A percentile compares a stretch with the other conserved stretches of the same genome.
Evolutionary conservation across 2,888 invertebrate species (phyloP).

Genomic region (Cataglyphis cursor): DNA sequence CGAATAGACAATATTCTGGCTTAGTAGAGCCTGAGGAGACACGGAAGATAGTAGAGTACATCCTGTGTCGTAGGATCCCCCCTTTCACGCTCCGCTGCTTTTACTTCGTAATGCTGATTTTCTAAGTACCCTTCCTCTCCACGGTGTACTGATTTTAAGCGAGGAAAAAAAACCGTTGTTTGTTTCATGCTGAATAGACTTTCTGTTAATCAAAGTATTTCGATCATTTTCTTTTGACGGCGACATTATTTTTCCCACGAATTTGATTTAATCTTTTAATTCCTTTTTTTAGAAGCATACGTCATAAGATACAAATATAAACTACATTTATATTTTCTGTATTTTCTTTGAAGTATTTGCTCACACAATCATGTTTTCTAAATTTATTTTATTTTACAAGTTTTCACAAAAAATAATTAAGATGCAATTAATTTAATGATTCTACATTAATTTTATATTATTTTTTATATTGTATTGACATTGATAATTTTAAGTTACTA

Average conservation of each 20-base stretch:
- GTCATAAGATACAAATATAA: not conserved
- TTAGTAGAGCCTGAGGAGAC: conserved; percentile 67
- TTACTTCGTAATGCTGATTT: conserved; percentile 84
- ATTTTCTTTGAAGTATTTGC: not conserved
- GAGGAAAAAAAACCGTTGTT: conserved; percentile 29
- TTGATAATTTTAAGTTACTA: not conserved
- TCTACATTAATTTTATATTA: not conserved
- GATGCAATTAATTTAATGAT: not conserved
- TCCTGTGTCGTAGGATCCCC: conserved; percentile 79
- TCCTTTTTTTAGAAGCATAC: not conserved
- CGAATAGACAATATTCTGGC: conserved; percentile 75
- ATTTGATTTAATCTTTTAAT: conserved; percentile 1
- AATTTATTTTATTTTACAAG: not conserved
- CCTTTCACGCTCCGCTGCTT: conserved; percentile 81
- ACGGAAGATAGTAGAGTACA: conserved; percentile 81
- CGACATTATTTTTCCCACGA: conserved; percentile 57
- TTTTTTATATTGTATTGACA: not conserved
- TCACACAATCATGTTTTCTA: not conserved
- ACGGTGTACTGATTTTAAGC: conserved; percentile 64
- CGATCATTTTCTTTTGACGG: conserved; percentile 29
- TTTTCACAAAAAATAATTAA: not conserved
- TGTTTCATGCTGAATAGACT: conserved; percentile 51
- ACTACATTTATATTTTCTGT: not conserved
- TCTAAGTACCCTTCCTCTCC: conserved; percentile 79
- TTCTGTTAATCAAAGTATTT: conserved; percentile 66